phyloP scores from a whole-genome alignment of 2,888 invertebrate species.

The Dicranocentrus wangi region DNA sequence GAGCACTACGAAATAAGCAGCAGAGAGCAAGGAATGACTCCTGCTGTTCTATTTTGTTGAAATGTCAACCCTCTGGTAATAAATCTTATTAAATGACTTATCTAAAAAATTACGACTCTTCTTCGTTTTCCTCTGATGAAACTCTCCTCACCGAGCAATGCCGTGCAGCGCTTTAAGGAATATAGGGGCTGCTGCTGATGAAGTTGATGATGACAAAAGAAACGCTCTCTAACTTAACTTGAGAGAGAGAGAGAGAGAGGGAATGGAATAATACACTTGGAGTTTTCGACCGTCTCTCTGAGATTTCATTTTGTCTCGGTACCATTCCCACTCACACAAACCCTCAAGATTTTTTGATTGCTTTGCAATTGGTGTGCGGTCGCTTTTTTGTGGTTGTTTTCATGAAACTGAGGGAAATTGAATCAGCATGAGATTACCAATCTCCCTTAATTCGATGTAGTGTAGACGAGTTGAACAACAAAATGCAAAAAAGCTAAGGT shows the following conservation, averaged over 20 bases:
- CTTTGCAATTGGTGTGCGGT: slow-evolving; percentile 36
- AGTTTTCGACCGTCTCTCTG: neutral
- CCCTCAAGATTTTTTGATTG: slow-evolving; percentile 29
- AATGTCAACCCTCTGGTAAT: slow-evolving; percentile 73
- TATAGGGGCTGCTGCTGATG: slow-evolving; percentile 41
- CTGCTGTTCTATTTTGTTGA: slow-evolving; percentile 73
- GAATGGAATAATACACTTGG: neutral
- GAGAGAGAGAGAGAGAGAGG: too few species aligned
- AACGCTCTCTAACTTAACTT: neutral
- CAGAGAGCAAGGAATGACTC: slow-evolving; percentile 65
- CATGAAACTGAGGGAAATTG: slow-evolving; percentile 18
- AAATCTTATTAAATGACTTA: slow-evolving; percentile 73
- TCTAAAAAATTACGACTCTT: slow-evolving; percentile 53
- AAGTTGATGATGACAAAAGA: slow-evolving; percentile 35
- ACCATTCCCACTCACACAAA: slow-evolving; percentile 9
- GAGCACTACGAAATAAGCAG: slow-evolving; percentile 26
- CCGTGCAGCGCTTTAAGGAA: slow-evolving; percentile 14
- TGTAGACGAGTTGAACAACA: neutral
- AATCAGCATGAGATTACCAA: slow-evolving; percentile 33
- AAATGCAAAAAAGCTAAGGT: slow-evolving; percentile 7
- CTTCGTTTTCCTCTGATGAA: slow-evolving; percentile 36
- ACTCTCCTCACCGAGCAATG: slow-evolving; percentile 24
- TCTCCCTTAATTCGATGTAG: slow-evolving; percentile 8
- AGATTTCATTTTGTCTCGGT: slow-evolving; percentile 14
- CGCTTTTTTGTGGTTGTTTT: slow-evolving; percentile 39